phyloP scores from a whole-genome alignment of 2,888 invertebrate species.

The Chaitophorus viminalis region DNA sequence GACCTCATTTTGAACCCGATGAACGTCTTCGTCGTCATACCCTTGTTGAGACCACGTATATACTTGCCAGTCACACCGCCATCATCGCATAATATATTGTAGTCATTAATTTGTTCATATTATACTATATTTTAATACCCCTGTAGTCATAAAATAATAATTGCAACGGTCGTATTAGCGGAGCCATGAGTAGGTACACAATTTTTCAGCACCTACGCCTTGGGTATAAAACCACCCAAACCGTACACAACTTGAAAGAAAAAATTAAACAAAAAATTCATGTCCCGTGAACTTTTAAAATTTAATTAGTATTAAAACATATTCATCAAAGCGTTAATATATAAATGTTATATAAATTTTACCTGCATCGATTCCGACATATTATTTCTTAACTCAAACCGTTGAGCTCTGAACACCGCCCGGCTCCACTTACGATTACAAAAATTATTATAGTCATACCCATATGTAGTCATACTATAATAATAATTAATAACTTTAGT shows the following conservation, averaged over 20 bases:
- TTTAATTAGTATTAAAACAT: no score
- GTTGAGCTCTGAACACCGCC: background rate
- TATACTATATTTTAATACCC: background rate
- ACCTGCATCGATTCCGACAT: no score
- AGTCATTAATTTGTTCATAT: background rate
- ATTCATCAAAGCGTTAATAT: no score
- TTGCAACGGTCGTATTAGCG: background rate
- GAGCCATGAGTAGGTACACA: background rate
- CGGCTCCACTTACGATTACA: background rate
- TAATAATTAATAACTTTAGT: background rate
- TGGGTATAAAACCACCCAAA: no score
- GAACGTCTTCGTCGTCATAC: background rate
- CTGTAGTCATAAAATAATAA: background rate
- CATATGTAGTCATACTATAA: background rate
- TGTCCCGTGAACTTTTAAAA: no score
- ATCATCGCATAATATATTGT: background rate
- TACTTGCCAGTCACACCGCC: background rate
- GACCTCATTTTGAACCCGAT: conserved; percentile 10
- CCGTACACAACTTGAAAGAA: no score
- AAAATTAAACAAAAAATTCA: no score
- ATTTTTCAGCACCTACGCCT: no score
- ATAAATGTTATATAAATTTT: no score
- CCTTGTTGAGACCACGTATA: background rate
- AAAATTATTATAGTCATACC: background rate
- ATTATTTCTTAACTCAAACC: no score